A percentile compares a stretch with the other conserved stretches of the same genome.
Conservation (phyloP, 2,888 invertebrate species). For the Leucophora obtusa region DNA sequence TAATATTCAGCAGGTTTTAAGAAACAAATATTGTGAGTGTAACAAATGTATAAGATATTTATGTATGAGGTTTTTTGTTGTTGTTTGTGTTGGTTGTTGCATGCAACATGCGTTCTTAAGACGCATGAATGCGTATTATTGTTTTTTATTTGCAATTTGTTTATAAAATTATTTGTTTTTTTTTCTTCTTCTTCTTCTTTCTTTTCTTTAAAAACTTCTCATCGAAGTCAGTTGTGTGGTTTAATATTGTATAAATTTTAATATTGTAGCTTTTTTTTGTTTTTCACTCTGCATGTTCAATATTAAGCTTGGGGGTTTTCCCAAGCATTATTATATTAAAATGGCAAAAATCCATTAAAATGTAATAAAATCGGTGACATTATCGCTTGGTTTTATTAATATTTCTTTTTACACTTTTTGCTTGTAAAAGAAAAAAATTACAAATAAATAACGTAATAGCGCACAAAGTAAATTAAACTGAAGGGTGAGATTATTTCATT, state of each 20-base stretch:
- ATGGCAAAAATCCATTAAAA: constrained; percentile 32
- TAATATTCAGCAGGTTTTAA: too few relatives aligned
- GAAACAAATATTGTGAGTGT: too few relatives aligned
- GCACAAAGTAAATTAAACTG: background rate
- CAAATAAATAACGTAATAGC: background rate
- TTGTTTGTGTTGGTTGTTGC: constrained; percentile 35
- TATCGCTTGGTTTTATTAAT: constrained; percentile 16
- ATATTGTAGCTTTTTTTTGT: background rate
- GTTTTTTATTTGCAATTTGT: constrained; percentile 17
- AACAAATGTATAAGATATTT: too few relatives aligned
- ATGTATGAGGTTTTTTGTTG: background rate
- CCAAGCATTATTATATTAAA: background rate
- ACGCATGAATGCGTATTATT: constrained; percentile 58
- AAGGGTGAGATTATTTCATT: background rate
- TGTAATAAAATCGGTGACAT: constrained; percentile 39
- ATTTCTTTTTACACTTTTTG: constrained; percentile 7
- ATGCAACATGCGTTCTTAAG: constrained; percentile 56
- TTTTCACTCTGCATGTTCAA: background rate
- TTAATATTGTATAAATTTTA: constrained; percentile 1
- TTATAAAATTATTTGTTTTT: constrained; percentile 31
- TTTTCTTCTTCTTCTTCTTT: constrained; percentile 18
- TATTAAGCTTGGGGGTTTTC: background rate
- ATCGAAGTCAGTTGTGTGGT: background rate
- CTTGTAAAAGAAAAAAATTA: background rate
- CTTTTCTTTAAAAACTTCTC: constrained; percentile 25